Evolutionary conservation across 2,888 invertebrate genomes (phyloP).

Genomic region (Petrophora chlorosata): DNA sequence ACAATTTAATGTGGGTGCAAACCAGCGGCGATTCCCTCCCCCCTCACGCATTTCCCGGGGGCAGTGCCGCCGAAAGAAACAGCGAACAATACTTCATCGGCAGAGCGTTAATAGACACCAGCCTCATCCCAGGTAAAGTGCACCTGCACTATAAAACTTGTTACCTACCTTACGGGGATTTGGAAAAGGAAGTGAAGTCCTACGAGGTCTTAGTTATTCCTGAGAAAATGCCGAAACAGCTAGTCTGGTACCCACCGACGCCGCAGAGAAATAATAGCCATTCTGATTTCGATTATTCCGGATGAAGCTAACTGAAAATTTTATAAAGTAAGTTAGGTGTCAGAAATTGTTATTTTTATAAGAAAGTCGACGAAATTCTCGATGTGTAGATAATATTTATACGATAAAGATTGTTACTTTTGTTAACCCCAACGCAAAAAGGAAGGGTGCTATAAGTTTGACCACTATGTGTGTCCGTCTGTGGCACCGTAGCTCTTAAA

Average conservation of each 20-base stretch:
- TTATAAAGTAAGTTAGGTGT: no score
- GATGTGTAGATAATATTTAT: no score
- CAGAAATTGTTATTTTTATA: no score
- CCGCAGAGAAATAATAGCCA: background rate
- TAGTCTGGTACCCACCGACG: constrained; percentile 6
- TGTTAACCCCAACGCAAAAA: no score
- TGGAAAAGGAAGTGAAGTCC: constrained; percentile 4
- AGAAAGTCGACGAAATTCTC: no score
- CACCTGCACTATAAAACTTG: constrained; percentile 26
- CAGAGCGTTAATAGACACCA: constrained; percentile 14
- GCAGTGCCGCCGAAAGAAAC: constrained; percentile 15
- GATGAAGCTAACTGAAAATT: no score
- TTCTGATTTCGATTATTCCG: no score
- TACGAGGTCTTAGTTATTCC: constrained; percentile 26
- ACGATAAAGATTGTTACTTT: no score
- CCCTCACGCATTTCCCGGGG: constrained; percentile 19
- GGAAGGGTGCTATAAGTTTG: no score
- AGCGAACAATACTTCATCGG: constrained; percentile 24
- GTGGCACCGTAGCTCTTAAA: no score
- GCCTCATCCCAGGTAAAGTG: constrained; percentile 29
- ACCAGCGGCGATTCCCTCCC: constrained; percentile 10
- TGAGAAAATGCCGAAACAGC: constrained; percentile 7
- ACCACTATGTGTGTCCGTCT: no score
- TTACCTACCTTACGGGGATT: constrained; percentile 14
- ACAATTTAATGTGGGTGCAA: constrained; percentile 23